These are phyloP conservation scores for Poecilus cupreus DNA, from an alignment of 2,888 invertebrate species.

Conservation along the genomic window DNA sequence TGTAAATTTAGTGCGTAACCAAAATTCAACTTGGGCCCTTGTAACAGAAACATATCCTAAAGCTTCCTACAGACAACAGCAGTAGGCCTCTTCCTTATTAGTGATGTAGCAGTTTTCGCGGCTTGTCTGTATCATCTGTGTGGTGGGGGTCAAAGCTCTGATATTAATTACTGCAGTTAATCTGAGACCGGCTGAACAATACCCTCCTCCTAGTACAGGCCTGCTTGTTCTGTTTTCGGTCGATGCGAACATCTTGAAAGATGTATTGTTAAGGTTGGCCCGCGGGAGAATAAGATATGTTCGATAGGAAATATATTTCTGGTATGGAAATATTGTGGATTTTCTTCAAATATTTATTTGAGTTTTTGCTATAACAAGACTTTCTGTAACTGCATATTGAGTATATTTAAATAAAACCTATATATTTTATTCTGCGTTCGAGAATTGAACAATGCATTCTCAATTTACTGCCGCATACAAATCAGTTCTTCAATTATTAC, in stretches of 20 bases:
- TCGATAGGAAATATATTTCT: not conserved
- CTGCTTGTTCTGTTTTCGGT: not conserved
- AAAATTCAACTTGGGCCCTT: not conserved
- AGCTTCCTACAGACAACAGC: not conserved
- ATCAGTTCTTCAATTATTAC: too few species aligned
- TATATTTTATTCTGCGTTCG: too few species aligned
- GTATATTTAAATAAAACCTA: too few species aligned
- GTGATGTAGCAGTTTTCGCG: not conserved
- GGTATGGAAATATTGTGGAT: not conserved
- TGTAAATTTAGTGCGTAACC: constrained; percentile 14
- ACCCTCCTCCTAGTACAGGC: not conserved
- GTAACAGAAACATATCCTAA: not conserved
- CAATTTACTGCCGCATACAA: too few species aligned
- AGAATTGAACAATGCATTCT: too few species aligned
- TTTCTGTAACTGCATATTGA: too few species aligned
- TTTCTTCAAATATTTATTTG: too few species aligned
- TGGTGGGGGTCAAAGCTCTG: not conserved
- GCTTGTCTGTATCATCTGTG: not conserved
- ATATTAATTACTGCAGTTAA: constrained; percentile 51
- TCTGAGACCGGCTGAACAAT: constrained; percentile 8
- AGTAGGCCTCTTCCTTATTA: too few species aligned
- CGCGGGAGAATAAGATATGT: not conserved
- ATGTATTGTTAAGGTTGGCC: not conserved
- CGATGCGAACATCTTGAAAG: not conserved
- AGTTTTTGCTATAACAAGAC: too few species aligned